These are phyloP conservation scores for Acrocyrtus sp. DNA, from an alignment of 2,888 invertebrate species.

Conservation along the genomic window DNA sequence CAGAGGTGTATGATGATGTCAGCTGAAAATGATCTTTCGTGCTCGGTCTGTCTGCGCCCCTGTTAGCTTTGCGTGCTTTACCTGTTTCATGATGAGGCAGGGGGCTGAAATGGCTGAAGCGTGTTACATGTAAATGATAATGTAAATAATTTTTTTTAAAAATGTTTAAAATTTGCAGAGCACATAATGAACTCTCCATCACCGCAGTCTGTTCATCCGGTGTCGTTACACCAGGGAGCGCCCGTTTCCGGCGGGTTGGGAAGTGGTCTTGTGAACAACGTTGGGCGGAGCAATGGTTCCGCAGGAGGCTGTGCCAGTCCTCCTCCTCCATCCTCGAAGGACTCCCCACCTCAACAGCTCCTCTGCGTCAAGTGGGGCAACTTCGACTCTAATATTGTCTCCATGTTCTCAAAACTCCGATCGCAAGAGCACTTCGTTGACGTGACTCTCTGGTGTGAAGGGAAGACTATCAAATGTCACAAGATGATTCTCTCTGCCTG, in stretches of 20 bases:
- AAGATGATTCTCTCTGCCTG: constrained; percentile 63
- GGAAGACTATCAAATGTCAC: constrained; percentile 61
- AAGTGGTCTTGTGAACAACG: constrained; percentile 29
- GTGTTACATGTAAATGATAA: too few species aligned
- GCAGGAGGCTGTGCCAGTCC: constrained; percentile 38
- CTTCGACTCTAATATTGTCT: constrained; percentile 63
- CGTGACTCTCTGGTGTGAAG: constrained; percentile 63
- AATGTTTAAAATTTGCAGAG: too few species aligned
- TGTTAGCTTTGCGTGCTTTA: not conserved
- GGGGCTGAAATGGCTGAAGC: too few species aligned
- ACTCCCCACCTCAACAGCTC: constrained; percentile 61
- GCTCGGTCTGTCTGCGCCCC: not conserved
- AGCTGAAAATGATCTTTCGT: too few species aligned
- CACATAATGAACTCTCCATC: constrained; percentile 62
- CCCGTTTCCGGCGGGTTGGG: constrained; percentile 49
- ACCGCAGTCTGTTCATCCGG: constrained; percentile 58
- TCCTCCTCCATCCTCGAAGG: constrained; percentile 31
- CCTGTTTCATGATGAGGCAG: not conserved
- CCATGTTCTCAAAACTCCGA: constrained; percentile 63
- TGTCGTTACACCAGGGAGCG: constrained; percentile 44
- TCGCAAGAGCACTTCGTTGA: constrained; percentile 63
- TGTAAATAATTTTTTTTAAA: too few species aligned
- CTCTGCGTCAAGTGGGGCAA: constrained; percentile 64
- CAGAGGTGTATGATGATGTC: too few species aligned
- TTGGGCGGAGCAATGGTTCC: constrained; percentile 31